phyloP scores from a whole-genome alignment of 1,140 invertebrate species.

The Coptotermes formosanus region DNA sequence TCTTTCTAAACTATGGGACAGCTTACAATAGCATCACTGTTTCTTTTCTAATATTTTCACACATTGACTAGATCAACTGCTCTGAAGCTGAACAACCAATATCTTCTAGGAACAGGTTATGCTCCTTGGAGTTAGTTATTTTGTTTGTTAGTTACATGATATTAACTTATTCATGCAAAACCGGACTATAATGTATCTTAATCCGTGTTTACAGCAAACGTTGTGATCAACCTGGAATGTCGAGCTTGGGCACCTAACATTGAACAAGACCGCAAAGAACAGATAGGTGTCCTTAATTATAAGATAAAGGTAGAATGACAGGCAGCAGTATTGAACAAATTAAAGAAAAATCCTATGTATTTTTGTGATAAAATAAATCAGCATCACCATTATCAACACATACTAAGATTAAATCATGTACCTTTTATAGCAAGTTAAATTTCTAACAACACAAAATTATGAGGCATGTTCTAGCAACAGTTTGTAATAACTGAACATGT shows the following conservation, averaged over 20 bases:
- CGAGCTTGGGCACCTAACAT: background rate
- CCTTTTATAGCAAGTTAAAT: background rate
- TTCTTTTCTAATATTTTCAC: too few species aligned
- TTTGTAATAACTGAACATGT: too few species aligned
- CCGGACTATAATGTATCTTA: too few species aligned
- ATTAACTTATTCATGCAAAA: too few species aligned
- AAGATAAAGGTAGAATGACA: constrained; percentile 7
- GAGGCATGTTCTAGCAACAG: too few species aligned
- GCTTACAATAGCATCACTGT: too few species aligned
- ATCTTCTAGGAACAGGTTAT: too few species aligned
- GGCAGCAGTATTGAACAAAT: background rate
- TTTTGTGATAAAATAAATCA: background rate
- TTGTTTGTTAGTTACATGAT: too few species aligned
- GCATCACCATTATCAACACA: background rate
- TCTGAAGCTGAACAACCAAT: too few species aligned
- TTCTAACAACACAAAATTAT: background rate
- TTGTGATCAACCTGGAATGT: background rate
- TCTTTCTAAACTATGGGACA: too few species aligned
- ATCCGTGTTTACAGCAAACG: background rate
- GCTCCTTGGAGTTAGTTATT: too few species aligned
- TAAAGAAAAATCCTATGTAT: background rate
- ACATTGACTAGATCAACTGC: too few species aligned
- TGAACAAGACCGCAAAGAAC: background rate
- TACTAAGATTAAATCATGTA: background rate
- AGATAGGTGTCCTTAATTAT: background rate